Base-by-base conservation (phyloP, 1,140 invertebrate species). In the Harpegnathos saltator region DNA sequence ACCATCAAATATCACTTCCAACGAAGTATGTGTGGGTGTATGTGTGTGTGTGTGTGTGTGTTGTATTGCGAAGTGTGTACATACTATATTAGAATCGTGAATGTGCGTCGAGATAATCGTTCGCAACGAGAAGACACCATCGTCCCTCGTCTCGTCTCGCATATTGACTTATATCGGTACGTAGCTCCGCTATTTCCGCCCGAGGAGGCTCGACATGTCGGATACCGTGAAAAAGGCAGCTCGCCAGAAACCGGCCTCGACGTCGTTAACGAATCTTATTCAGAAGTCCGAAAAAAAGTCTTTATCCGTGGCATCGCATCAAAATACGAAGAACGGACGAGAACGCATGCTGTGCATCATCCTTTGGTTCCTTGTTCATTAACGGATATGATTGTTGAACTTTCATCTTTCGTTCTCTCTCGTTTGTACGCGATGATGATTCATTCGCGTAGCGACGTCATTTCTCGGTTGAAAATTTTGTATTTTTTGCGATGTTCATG, bases 401-500 rank as follows among this genome's bases (percentile, higher is more conserved):
- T 72, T 33, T 85, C 26, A 19, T 72, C 22, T 81, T 81, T 52
- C 84, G 7, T 85, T 66, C 17, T 52, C 7, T 68, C 14, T 15
- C 44, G 22, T 52, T 58, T 62, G 50, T 85, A 82, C 44, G n/a
- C n/a, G 54, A 65, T 22, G 24, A 72, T 17, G 44, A 71, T 54
- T 62, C 50, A 24, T 75, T 78, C 74, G 69, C 54, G n/a, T 61
- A 69, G 29, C 58, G 22, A 78, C 52, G 48, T 19, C 26, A 44
- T 69, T 71, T 86, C 82, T 59, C 26, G 73, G 56, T 19, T 56
- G 74, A 33, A 89, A 74, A 84, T 88, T 89, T 89, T 89, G 54
- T 86, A 86, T 88, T 89, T 85, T 87, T 89, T 85, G 69, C 59
- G 81, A 73, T 15, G 38, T 33, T 24, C 9, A 52, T 14, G 22